These are phyloP conservation scores for Rhagoletis zephyria DNA, from an alignment of 1,140 invertebrate species.

Conservation along the genomic window DNA sequence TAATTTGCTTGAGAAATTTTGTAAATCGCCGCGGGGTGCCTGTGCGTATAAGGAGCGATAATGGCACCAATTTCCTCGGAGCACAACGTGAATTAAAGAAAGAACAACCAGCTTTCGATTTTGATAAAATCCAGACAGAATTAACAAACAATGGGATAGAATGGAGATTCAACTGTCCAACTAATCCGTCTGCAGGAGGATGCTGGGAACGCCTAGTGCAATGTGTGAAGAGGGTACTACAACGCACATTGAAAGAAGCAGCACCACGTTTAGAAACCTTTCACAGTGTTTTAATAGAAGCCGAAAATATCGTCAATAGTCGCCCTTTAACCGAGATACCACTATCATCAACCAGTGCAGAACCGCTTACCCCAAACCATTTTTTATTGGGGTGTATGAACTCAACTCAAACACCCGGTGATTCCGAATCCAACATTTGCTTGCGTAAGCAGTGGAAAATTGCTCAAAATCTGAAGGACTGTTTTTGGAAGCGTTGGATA, in stretches of 20 bases:
- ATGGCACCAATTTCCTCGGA: slow-evolving; percentile 56
- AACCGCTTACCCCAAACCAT: slow-evolving; percentile 29
- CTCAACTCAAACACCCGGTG: too few relatives aligned
- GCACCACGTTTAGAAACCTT: slow-evolving; percentile 56
- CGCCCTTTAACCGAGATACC: slow-evolving; percentile 58
- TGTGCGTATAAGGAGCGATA: slow-evolving; percentile 49
- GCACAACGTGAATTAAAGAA: not conserved
- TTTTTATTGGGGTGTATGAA: too few relatives aligned
- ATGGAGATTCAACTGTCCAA: slow-evolving; percentile 53
- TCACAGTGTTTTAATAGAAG: slow-evolving; percentile 55
- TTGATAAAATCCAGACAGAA: slow-evolving; percentile 40
- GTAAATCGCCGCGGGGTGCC: slow-evolving; percentile 53
- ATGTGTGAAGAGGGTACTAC: slow-evolving; percentile 58
- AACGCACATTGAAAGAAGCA: slow-evolving; percentile 54
- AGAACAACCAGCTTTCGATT: slow-evolving; percentile 25
- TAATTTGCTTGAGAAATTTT: slow-evolving; percentile 55
- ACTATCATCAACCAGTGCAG: slow-evolving; percentile 60
- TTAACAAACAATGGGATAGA: slow-evolving; percentile 36
- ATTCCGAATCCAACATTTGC: too few relatives aligned
- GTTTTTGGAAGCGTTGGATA: too few relatives aligned
- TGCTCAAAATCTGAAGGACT: too few relatives aligned
- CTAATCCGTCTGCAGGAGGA: slow-evolving; percentile 56
- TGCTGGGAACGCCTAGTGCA: slow-evolving; percentile 63
- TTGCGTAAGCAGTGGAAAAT: too few relatives aligned
- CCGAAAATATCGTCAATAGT: too few relatives aligned